phyloP scores from a whole-genome alignment of 2,113 vertebrate species.

The Aldabrachelys gigantea region DNA sequence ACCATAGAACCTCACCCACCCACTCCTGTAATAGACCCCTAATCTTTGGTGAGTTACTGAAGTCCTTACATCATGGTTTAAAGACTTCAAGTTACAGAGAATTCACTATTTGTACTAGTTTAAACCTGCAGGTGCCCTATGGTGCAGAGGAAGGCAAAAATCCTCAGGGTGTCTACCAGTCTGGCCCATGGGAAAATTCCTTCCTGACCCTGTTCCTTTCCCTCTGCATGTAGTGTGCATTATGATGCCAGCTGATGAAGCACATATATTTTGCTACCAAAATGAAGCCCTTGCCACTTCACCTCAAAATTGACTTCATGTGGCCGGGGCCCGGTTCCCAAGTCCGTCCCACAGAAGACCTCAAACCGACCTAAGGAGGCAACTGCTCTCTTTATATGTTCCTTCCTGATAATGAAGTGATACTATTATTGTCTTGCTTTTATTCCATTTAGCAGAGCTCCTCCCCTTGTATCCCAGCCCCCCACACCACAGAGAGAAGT shows the following conservation, averaged over 20 bases:
- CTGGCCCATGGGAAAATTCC: neutral
- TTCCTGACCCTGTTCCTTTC: neutral
- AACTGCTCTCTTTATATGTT: neutral
- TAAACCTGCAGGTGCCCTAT: neutral
- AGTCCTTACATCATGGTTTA: neutral
- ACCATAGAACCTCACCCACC: neutral
- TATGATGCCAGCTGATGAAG: neutral
- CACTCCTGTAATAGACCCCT: neutral
- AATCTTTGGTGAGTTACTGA: neutral
- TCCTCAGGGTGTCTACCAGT: neutral
- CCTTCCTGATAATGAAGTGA: neutral
- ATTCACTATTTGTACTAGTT: neutral
- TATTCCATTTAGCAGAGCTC: fast-evolving
- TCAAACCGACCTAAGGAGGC: neutral
- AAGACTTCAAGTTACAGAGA: neutral
- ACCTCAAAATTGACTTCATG: neutral
- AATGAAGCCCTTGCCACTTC: neutral
- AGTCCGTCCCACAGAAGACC: neutral
- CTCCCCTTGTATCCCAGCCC: neutral
- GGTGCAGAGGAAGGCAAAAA: neutral
- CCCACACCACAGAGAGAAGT: neutral
- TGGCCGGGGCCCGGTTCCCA: neutral
- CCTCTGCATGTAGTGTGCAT: neutral
- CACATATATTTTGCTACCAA: neutral
- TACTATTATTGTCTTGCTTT: neutral